Conservation (phyloP, 2,113 vertebrate species). For the Felis catus region F.catus_Fca126_mat1.0 CM031415.1:194686001-194686500, state of each 20-base stretch:
- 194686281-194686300: not conserved
- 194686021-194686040: not conserved
- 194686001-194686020: not conserved
- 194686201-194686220: not conserved
- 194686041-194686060: too few species aligned
- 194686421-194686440: not conserved
- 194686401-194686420: not conserved
- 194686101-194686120: fast-evolving
- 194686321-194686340: not conserved
- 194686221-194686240: not conserved
- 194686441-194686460: not conserved
- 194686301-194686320: too few species aligned
- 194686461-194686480: not conserved
- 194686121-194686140: not conserved
- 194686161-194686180: not conserved
- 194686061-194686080: not conserved
- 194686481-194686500: not conserved
- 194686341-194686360: too few species aligned
- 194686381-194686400: not conserved
- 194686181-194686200: not conserved
- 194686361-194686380: not conserved
- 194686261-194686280: not conserved
- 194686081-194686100: not conserved
- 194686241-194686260: not conserved
- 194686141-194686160: not conserved